Base-by-base conservation (phyloP, 2,113 vertebrate species). In the Cyrtonyx montezumae region DNA sequence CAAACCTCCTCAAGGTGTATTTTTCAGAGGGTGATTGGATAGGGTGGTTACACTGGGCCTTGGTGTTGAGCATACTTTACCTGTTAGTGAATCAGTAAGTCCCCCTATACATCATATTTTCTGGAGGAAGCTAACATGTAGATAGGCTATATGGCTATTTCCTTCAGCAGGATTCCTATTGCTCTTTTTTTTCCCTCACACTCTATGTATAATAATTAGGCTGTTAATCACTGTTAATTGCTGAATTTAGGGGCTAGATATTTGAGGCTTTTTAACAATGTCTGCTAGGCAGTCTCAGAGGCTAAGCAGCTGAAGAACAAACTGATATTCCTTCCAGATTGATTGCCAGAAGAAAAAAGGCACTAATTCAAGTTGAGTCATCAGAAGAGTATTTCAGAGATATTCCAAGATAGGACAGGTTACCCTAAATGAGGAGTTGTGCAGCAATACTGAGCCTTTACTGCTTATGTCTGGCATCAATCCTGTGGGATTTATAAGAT, bases 391-490 rank as follows among this genome's bases (percentile, higher is more conserved):
- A 3, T 62, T 45, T 30, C 67, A 55, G 42, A 28, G 53, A 3
- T 15, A 14, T 11, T 58, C 37, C 37, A n/a, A 12, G 37, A 13
- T 48, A 49, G 37, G 43, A 26, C 46, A 3, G 1, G 1, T 11
- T 26, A 45, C 49, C 26, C 11, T 5, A 11, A 16, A 5, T 1
- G 45, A 26, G 61, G 74, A 79, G 26, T 3, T 19, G 37, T 63
- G 79, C 46, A 19, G 49, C 7, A 9, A n/a, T 11, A 13, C 0
- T 0, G 34, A 45, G 28, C 6, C 9, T 77, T 79, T 73, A 22
- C 23, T 10, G 11, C 11, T 2, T 3, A 5, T 1, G 3, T 21
- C 8, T 32, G 43, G 5, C 49, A 11, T 2, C n/a, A 71, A 55
- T 36, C 62, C 37, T 2, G 4, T 28, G 21, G 16, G 8, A 55